phyloP scores from a whole-genome alignment of 1,140 invertebrate species.

The Amphibalanus amphitrite region DNA sequence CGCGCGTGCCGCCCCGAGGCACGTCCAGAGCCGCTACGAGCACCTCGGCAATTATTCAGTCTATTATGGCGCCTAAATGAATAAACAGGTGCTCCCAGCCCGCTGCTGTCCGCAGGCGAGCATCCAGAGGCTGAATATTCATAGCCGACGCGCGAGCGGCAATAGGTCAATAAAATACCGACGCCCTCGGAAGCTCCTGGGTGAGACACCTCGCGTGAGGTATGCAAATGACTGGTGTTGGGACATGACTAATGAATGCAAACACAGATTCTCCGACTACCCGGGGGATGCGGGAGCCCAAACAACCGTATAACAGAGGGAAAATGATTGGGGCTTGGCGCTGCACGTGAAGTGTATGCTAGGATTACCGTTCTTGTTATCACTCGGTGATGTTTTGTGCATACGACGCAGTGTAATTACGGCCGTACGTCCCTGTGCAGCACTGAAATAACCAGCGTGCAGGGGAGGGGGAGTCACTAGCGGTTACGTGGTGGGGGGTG shows the following conservation, averaged over 20 bases:
- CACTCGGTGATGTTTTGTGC: neutral
- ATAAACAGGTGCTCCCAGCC: neutral
- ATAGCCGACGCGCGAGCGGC: neutral
- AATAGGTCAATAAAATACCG: neutral
- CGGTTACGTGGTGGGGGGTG: no score
- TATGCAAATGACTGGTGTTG: neutral
- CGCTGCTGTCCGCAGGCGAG: neutral
- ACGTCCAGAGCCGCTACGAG: neutral
- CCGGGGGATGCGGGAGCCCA: no score
- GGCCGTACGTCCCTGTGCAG: neutral
- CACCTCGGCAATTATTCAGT: neutral
- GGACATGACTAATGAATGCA: no score
- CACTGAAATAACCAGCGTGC: neutral
- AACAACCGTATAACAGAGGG: no score
- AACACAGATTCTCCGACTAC: no score
- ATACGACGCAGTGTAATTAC: neutral
- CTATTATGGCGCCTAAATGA: neutral
- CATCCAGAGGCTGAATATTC: neutral
- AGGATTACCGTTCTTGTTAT: no score
- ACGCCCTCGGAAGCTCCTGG: no score
- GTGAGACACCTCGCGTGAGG: no score
- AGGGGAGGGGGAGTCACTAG: no score
- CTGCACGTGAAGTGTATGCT: no score
- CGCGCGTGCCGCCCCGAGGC: no score
- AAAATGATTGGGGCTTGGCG: no score